Percentiles rank a stretch among this genome's conserved stretches.
Conservation (phyloP, 2,113 vertebrate genomes). For the Circaetus gallicus region DNA sequence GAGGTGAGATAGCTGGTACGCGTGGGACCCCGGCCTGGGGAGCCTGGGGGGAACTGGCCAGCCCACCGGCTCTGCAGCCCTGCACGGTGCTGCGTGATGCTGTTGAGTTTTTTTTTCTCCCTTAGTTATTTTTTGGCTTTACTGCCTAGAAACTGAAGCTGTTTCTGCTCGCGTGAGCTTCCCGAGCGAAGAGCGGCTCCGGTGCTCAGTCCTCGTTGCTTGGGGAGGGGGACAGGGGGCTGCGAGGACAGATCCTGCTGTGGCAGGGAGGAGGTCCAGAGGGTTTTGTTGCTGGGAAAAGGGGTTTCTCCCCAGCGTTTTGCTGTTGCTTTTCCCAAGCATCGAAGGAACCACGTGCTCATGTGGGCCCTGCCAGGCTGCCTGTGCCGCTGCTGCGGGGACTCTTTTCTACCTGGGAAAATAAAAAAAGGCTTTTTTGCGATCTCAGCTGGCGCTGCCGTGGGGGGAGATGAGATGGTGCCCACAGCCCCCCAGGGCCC, state of each 20-base stretch:
- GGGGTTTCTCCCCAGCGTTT: fast-evolving
- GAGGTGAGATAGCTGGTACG: background rate
- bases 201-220: fast-evolving
- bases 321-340: background rate
- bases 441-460: background rate
- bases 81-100: too few relatives aligned
- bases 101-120: too few relatives aligned
- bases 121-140: background rate
- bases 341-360: fast-evolving
- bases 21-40: fast-evolving
- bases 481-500: fast-evolving
- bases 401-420: background rate
- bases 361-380: background rate
- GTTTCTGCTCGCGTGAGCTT: background rate
- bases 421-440: background rate
- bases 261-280: background rate
- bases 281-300: background rate
- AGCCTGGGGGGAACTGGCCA: background rate
- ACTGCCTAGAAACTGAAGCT: background rate
- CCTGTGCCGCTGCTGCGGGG: fast-evolving
- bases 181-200: fast-evolving
- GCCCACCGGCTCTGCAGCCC: background rate
- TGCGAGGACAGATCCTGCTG: fast-evolving
- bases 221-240: background rate
- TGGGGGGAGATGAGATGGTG: background rate